Evolutionary conservation across 1,140 invertebrate genomes (phyloP), one percentile per base, ranked within the genome.

Genomic region (Danaus melanippus): DNA sequence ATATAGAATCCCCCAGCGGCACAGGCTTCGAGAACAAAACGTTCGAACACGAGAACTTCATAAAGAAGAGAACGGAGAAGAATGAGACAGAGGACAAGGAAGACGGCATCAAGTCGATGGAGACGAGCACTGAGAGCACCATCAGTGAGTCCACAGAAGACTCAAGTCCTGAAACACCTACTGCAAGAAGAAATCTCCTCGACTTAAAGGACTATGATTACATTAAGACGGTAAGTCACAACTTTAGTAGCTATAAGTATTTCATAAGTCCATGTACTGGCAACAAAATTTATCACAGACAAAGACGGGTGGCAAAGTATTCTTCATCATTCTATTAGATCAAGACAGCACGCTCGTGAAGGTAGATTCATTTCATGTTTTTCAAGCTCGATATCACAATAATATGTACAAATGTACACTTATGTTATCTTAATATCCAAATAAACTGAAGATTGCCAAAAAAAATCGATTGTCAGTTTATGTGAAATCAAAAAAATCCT

Each of bases 1-100:
- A 86, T 42, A 70, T 86, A 11, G 79, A 84, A 53, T 87, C 74
- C 50, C 83, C 74, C 0, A 81, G 77, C 47, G 85, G 82, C 5
- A 84, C 84, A 0, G 87, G 87, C 8, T 88, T 88, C 59, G 87
- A 88, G 46, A 88, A 88, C 52, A 87, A 88, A 57, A 88, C 87
- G 0, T 88, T 88, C 61, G 87, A 88, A 59, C 87, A 88, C 57
- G 84, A 86, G 52, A 88, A 88, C 58, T 87, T 74, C 43, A 57
- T 87, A 45, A 82, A 87, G 54, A 85, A 82, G 48, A 74, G 81
- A 51, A 74, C 68, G n/a, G 79, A 83, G 40, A 81, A 77, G 52
- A 62, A 41, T 21, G 80, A 70, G 47, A 47, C 52, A 3, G 76
- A 79, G 1, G 70, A 75, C 1, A 67, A 64, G 40, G 69, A 65